Conservation (phyloP, 2,888 invertebrate species). For the Meghimatium bilineatum region DNA sequence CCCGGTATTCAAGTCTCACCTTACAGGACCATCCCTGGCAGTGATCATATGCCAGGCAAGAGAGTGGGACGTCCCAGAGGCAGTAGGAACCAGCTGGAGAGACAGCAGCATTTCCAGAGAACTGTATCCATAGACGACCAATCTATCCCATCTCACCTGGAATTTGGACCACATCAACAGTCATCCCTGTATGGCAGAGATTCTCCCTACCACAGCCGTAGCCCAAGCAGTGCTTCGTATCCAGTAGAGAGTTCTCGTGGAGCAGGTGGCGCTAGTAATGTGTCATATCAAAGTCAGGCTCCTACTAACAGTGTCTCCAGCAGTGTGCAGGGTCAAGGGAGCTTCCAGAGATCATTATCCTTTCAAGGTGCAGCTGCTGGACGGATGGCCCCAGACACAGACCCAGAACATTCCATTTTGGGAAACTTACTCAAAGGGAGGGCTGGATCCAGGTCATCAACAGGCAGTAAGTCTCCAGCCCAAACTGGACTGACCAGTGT, state of each 20-base stretch:
- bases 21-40: conserved; percentile 16
- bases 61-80: conserved; percentile 33
- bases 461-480: conserved; percentile 41
- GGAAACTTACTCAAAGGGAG: conserved; percentile 49
- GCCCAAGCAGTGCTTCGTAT: background rate
- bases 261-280: background rate
- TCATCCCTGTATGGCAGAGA: conserved; percentile 16
- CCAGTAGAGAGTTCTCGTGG: background rate
- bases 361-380: background rate
- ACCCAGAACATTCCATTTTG: conserved; percentile 47
- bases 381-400: conserved; percentile 30
- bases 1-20: conserved; percentile 26
- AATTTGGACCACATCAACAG: conserved; percentile 5
- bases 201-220: conserved; percentile 16
- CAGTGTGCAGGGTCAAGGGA: conserved; percentile 6
- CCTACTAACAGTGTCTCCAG: background rate
- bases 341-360: conserved; percentile 33
- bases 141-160: background rate
- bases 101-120: conserved; percentile 36
- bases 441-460: conserved; percentile 42
- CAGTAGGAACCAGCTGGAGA: conserved; percentile 15
- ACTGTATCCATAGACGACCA: conserved; percentile 35
- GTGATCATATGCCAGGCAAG: conserved; percentile 14
- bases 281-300: background rate
- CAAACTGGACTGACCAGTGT: conserved; percentile 3